phyloP scores from a whole-genome alignment of 2,797 vertebrate genomes.

The Mionectes olivaceus region DNA sequence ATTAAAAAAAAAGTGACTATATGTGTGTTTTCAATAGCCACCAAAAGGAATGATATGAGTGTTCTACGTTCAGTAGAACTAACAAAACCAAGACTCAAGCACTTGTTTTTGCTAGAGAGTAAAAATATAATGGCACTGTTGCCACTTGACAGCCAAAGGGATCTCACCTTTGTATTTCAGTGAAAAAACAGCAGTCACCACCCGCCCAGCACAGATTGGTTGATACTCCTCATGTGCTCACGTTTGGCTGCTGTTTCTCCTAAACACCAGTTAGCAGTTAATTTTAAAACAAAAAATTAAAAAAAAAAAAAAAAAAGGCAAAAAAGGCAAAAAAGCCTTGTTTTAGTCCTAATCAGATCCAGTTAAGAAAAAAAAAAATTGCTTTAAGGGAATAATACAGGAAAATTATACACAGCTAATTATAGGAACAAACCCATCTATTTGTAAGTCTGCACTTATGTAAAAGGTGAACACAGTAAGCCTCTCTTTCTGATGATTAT shows the following conservation, averaged over 20 bases:
- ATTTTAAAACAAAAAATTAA: not conserved
- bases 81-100: not conserved
- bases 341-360: not conserved
- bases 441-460: not conserved
- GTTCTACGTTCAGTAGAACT: not conserved
- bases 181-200: not conserved
- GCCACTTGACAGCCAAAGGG: not conserved
- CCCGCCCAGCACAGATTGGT: not conserved
- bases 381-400: not conserved
- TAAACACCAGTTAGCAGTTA: not conserved
- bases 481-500: not conserved
- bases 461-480: not conserved
- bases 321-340: not conserved
- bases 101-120: not conserved
- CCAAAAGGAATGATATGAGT: rapidly evolving
- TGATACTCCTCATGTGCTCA: not conserved
- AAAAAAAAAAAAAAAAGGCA: not conserved
- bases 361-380: not conserved
- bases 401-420: not conserved
- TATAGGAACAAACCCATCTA: not conserved
- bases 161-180: not conserved
- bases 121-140: not conserved
- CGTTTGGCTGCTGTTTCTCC: not conserved
- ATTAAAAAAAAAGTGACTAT: rapidly evolving
- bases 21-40: not conserved